Evolutionary conservation across 2,888 invertebrate species (phyloP), one percentile per base, ranked within the genome.

Genomic region (Aphodius sticticus): DNA sequence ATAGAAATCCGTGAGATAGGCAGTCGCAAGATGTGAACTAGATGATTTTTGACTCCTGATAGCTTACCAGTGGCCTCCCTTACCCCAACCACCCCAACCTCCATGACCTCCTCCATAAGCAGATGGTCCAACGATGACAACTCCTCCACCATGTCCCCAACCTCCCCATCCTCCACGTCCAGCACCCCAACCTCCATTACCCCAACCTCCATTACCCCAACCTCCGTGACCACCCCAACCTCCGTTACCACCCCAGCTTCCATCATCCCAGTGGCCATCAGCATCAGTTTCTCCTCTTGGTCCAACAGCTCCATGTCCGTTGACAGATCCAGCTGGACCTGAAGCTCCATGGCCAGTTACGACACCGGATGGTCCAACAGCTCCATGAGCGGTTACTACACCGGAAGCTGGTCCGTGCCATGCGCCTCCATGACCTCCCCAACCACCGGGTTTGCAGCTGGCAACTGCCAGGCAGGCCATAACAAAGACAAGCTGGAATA

Each of bases 41-140:
- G 53, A 53, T 53, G 53, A 53, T 53, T 53, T 26, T 53, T 53
- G 53, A 53, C 53, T 53, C 12, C 12, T 53, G 53, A 53, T 5
- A 53, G 53, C 53, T 53, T 53, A 53, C 53, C 53, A 53, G 12
- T 53, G 53, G 53, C 53, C 74, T 35, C 37, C 74, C 6, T 37
- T n/a, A 1, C 53, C 74, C 53, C 53, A 53, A n/a, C 74, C 74
- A n/a, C 37, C 74, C 74, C 74, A 74, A 36, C 74, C 74, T 26
- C 82, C 79, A 69, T 76, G 36, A 26, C 79, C 81, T 36, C 74
- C 76, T 78, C 81, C 74, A 9, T n/a, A 35, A n/a, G 36, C 74
- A 74, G 74, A 16, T 9, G 74, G 74, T 36, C 74, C 74, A 35
- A 37, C 35, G 14, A 74, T 37, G 6, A 74, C 74, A n/a, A 37